Percentiles rank a stretch among this genome's conserved stretches.
These are phyloP conservation scores for Buathra laborator DNA, from an alignment of 2,888 invertebrate species.

Conservation along the genomic window DNA sequence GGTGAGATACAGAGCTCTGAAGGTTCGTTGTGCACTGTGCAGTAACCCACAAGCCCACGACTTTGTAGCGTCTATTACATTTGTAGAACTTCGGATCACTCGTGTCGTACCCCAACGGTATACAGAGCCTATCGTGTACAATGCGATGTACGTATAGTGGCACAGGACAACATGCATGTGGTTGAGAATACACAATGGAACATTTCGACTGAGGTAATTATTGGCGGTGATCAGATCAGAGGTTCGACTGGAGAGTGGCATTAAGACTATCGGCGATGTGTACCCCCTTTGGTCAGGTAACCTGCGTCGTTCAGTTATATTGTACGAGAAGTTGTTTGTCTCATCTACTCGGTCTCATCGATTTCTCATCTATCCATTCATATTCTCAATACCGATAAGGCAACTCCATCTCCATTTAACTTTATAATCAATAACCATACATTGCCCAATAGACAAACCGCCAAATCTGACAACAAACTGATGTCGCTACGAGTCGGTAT, in stretches of 20 bases:
- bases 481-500: too few relatives aligned
- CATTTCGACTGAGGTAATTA: slow-evolving; percentile 64
- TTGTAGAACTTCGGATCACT: slow-evolving; percentile 1
- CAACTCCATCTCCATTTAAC: neutral
- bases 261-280: slow-evolving; percentile 47
- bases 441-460: neutral
- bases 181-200: slow-evolving; percentile 57
- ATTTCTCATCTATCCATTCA: slow-evolving; percentile 8
- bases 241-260: slow-evolving; percentile 34
- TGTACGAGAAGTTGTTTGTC: neutral
- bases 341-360: neutral
- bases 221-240: slow-evolving; percentile 56
- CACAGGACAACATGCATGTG: slow-evolving; percentile 45
- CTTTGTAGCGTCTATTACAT: slow-evolving; percentile 25
- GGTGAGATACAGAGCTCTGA: neutral
- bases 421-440: neutral
- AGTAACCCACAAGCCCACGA: neutral
- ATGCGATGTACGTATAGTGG: neutral
- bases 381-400: neutral
- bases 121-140: neutral
- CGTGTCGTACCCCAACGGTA: neutral
- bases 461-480: neutral
- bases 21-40: neutral
- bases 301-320: neutral
- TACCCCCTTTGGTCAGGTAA: slow-evolving; percentile 37